Evolutionary conservation across 2,113 vertebrate species (phyloP), one percentile per base, ranked within the genome.

Genomic region (Ifrita kowaldi): DNA sequence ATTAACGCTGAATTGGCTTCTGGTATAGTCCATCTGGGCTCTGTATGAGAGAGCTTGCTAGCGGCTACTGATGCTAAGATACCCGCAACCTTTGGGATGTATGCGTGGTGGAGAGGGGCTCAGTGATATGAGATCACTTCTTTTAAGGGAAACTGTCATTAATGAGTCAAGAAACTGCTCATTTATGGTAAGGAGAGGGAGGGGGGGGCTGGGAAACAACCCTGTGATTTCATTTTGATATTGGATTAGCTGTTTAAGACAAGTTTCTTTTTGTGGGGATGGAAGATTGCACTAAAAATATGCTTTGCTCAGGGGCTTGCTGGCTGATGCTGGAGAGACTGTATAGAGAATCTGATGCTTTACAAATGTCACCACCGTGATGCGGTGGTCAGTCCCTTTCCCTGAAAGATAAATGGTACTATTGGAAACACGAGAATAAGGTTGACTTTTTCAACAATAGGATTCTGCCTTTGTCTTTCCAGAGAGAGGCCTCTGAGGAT

Each of bases 51-150:
- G 97, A 98, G 98, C 98, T 98, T 98, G 98, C 98, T 98, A 98
- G 98, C 97, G 97, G 98, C 98, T 97, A 98, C 98, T 98, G 99
- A 99, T 99, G 99, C 98, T 99, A 98, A 99, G 98, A 98, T 99
- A 98, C 98, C 98, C 98, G 98, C 99, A 99, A 99, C 98, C 98
- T 99, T 99, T 98, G 98, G 98, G 99, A 99, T 98, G 98, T 98
- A 98, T 99, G 98, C 98, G 97, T 99, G 99, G 98, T 98, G 98
- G 98, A 98, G 98, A 99, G 98, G 98, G 98, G 98, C 98, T 99
- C 98, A 98, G 98, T 98, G 98, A 98, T 99, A 98, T 98, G 98
- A 98, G 98, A 98, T 99, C 98, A 98, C 98, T 98, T 98, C 98
- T 99, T 98, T 98, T 98, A 98, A 99, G 98, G 98, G 98, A 99